Evolutionary conservation across 2,113 vertebrate species (phyloP).

Genomic region (Parus major): DNA sequence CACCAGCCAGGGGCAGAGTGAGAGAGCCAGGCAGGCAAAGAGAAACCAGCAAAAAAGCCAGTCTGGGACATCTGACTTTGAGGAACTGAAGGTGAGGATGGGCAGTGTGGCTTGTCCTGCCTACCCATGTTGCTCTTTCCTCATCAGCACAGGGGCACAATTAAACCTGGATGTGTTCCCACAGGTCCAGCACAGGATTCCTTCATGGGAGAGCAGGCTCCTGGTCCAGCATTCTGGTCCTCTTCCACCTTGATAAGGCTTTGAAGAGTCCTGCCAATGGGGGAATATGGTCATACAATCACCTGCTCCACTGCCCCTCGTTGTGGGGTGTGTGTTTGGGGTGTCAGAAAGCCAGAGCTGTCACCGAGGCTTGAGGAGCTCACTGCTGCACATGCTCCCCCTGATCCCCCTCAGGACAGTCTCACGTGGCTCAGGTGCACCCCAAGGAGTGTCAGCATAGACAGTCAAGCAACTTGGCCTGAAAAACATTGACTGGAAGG

Average conservation of each 20-base stretch:
- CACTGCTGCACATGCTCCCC: not conserved
- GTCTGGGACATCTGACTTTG: not conserved
- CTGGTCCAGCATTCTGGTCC: not conserved
- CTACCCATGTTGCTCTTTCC: not conserved
- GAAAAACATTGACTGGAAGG: not conserved
- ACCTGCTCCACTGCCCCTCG: rapidly evolving
- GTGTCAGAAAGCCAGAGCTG: not conserved
- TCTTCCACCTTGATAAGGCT: not conserved
- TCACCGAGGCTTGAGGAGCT: not conserved
- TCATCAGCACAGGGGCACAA: not conserved
- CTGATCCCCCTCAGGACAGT: no score
- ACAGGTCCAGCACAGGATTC: rapidly evolving
- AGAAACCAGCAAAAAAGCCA: not conserved
- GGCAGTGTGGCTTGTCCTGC: rapidly evolving
- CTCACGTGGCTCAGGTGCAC: not conserved
- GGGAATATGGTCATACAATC: not conserved
- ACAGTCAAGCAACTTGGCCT: not conserved
- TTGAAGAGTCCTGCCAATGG: not conserved
- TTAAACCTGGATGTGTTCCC: not conserved
- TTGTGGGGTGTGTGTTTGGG: not conserved
- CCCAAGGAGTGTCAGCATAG: not conserved
- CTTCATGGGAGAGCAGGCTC: not conserved
- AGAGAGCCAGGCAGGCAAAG: not conserved
- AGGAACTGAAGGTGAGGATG: not conserved
- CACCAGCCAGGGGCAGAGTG: not conserved